Evolutionary conservation across 2,797 vertebrate genomes (phyloP), one percentile per base, ranked within the genome.

Genomic region (Chelon labrosus): DNA sequence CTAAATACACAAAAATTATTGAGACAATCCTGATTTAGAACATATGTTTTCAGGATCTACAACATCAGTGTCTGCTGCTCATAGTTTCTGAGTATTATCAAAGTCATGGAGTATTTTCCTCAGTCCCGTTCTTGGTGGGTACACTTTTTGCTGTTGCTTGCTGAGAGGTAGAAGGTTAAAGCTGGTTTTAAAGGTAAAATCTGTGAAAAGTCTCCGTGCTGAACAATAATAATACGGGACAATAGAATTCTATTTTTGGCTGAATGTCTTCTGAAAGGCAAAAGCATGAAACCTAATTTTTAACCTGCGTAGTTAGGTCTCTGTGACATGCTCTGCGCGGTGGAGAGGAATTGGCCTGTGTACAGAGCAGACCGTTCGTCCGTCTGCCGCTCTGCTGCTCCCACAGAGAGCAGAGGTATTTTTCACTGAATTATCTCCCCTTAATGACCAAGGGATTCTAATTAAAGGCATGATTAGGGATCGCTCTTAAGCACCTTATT

Each of bases 401-500:
- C 79, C 77, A 86, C 82, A 78, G 85, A 90, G 86, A 87, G 87
- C 79, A 49, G 60, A 85, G 83, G 88, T 90, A 92, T 92, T 93
- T 91, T 91, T 91, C 88, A 91, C 90, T 84, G 90, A 94, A 93
- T 94, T 93, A 93, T 95, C 92, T 92, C 82, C 78, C 80, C 85
- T 92, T 94, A 95, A 94, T 94, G 93, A 93, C 92, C 90, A 90
- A 82, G 85, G 89, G 88, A 90, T 90, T 95, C 90, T 95, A 95
- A 95, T 95, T 95, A 95, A 94, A 93, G 89, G 87, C 88, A 75
- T 94, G 94, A 94, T 95, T 94, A 94, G 93, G 89, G 91, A 89
- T 91, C 83, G 85, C 89, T 90, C 93, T 94, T 92, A 94, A 93
- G 93, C 92, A 94, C 93, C 94, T 93, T 94, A 94, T 93, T 93